These are phyloP conservation scores for Papilio gigon DNA, from an alignment of 2,888 invertebrate species.

Conservation along the genomic window DNA sequence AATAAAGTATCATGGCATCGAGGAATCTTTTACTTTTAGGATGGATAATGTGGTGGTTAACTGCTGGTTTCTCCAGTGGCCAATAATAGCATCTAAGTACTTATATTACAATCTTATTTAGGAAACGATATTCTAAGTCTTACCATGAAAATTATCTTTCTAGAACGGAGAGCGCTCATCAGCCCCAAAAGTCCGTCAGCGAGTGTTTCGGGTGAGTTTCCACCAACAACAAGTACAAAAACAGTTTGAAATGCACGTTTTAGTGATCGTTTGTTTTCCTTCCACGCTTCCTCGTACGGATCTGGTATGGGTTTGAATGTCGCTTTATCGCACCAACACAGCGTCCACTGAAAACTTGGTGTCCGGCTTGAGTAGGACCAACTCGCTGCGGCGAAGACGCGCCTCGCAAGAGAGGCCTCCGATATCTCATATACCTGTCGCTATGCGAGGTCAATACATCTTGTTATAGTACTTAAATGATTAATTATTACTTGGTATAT, in stretches of 20 bases:
- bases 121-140: too few relatives aligned
- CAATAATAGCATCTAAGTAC: too few relatives aligned
- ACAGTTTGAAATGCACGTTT: constrained; percentile 15
- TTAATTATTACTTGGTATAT: not conserved
- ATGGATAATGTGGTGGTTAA: too few relatives aligned
- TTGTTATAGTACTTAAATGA: not conserved
- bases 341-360: constrained; percentile 75
- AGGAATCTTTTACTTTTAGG: too few relatives aligned
- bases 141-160: constrained; percentile 47
- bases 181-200: constrained; percentile 77
- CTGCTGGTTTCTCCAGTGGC: too few relatives aligned
- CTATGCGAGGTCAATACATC: constrained; percentile 65
- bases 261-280: constrained; percentile 43
- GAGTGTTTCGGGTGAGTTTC: constrained; percentile 74
- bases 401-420: constrained; percentile 77
- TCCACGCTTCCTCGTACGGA: constrained; percentile 51
- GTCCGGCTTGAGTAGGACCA: constrained; percentile 63
- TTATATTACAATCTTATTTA: too few relatives aligned
- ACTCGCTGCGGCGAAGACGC: constrained; percentile 66
- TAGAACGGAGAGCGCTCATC: constrained; percentile 72
- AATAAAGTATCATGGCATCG: too few relatives aligned
- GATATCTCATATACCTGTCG: constrained; percentile 75
- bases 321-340: constrained; percentile 18
- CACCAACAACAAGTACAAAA: constrained; percentile 8
- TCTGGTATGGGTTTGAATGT: constrained; percentile 48